Percentiles rank a stretch among this genome's conserved stretches.
phyloP scores from a whole-genome alignment of 2,797 vertebrate species.

The Pteropus rufus region DNA sequence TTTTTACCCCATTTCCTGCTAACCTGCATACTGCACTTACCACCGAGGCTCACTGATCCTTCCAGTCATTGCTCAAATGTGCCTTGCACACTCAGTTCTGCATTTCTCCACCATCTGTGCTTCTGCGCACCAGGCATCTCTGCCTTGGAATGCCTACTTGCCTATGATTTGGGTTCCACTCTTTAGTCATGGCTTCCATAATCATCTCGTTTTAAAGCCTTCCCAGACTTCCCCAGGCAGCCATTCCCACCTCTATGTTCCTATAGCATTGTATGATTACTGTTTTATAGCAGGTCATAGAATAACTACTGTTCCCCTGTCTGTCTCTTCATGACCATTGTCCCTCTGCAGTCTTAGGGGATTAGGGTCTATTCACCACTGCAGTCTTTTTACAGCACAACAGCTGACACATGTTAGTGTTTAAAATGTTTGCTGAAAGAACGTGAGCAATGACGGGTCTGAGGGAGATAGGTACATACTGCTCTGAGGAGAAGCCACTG shows the following conservation, averaged over 20 bases:
- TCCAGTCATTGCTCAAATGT: background rate
- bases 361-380: background rate
- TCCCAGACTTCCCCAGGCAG: background rate
- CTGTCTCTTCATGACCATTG: background rate
- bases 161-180: background rate
- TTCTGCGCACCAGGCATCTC: no score
- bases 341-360: background rate
- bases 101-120: background rate
- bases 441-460: background rate
- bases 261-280: background rate
- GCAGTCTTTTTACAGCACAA: background rate
- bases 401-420: background rate
- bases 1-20: background rate
- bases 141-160: background rate
- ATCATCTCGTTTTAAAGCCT: background rate
- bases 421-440: background rate
- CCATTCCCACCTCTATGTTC: background rate
- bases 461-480: background rate
- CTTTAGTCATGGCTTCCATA: background rate
- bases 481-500: background rate
- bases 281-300: background rate
- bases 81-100: background rate
- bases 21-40: background rate
- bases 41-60: background rate
- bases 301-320: background rate